A percentile compares a stretch with the other conserved stretches of the same genome.
These are phyloP conservation scores for Littorina saxatilis DNA, from an alignment of 1,140 invertebrate species.

Conservation along the genomic window DNA sequence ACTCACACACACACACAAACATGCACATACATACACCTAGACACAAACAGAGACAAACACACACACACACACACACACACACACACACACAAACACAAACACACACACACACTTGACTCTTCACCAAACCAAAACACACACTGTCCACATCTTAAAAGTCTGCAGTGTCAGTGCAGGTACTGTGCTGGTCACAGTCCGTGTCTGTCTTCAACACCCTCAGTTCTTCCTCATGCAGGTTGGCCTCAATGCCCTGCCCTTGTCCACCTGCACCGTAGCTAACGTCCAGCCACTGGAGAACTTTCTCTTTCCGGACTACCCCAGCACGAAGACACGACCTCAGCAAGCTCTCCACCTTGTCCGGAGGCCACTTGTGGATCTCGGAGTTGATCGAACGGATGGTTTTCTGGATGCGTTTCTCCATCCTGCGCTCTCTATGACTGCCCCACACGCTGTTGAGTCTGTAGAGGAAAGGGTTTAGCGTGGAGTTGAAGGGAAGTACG, in stretches of 20 bases:
- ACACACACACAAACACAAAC: no score
- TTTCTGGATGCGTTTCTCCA: neutral
- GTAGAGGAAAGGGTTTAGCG: no score
- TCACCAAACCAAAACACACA: no score
- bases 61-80: no score
- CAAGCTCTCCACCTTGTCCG: constrained; percentile 5
- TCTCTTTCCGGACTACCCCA: neutral
- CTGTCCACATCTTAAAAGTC: no score
- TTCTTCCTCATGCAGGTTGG: neutral
- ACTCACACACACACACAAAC: no score
- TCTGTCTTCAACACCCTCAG: neutral
- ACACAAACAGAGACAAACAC: no score
- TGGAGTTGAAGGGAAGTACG: no score
- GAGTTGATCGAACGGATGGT: neutral
- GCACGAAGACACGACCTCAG: neutral
- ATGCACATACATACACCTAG: no score
- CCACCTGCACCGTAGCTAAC: neutral
- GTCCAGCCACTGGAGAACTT: constrained; percentile 31
- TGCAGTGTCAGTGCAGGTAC: neutral
- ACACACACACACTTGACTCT: neutral
- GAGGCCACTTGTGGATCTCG: constrained; percentile 5
- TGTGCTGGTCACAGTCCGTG: neutral
- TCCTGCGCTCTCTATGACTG: neutral
- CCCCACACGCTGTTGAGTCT: constrained; percentile 27
- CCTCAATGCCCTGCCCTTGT: neutral